Evolutionary conservation across 2,113 vertebrate species (phyloP).

Genomic region (Leucoraja erinaceus): DNA sequence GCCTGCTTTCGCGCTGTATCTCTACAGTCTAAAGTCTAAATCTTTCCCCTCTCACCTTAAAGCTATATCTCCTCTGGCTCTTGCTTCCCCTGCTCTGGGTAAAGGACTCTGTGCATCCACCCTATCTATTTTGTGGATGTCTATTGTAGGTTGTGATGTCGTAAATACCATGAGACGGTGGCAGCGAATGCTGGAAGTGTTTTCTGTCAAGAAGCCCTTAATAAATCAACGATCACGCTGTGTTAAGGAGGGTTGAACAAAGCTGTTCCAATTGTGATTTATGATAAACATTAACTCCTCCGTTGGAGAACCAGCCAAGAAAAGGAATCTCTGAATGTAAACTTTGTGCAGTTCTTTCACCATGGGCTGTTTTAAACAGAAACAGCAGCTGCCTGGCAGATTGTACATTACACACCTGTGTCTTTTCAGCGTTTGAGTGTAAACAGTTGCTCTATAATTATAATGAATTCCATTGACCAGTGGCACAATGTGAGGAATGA

Average conservation of each 20-base stretch:
- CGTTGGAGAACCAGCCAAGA: neutral
- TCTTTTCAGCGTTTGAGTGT: neutral
- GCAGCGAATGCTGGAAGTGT: neutral
- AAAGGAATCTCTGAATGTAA: neutral
- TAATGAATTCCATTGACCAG: slow-evolving; percentile 19
- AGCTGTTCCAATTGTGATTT: neutral
- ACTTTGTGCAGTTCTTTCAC: no score
- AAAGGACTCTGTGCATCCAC: no score
- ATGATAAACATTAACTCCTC: neutral
- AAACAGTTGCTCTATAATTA: slow-evolving; percentile 32
- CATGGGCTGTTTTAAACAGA: neutral
- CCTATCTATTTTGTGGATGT: neutral
- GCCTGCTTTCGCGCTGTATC: no score
- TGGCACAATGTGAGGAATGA: slow-evolving; percentile 30
- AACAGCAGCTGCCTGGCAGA: neutral
- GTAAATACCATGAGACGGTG: neutral
- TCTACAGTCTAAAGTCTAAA: no score
- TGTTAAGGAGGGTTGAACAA: neutral
- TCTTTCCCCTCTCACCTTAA: no score
- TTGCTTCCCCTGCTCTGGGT: no score
- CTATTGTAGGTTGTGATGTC: neutral
- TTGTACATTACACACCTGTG: neutral
- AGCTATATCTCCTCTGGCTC: no score
- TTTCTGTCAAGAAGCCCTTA: neutral
- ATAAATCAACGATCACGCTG: no score